These are phyloP conservation scores for Haplochromis vanheusdeni DNA, from an alignment of 2,113 vertebrate species.

Conservation along the genomic window DNA sequence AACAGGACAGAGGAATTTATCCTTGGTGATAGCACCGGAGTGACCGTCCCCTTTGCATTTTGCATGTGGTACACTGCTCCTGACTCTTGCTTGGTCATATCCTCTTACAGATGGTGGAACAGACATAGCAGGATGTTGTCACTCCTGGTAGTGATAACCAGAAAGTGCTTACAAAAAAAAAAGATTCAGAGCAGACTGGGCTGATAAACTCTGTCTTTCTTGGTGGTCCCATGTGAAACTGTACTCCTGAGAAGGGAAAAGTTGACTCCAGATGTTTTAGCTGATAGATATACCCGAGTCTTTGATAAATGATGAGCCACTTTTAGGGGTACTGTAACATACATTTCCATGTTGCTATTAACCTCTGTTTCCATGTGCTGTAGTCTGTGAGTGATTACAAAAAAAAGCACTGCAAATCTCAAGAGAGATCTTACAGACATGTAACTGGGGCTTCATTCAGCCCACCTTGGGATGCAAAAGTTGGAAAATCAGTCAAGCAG, in stretches of 20 bases:
- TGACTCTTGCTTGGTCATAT: not conserved
- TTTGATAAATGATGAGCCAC: not conserved
- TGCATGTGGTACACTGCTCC: not conserved
- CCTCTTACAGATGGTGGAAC: not conserved
- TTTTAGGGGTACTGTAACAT: not conserved
- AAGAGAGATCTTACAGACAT: constrained; percentile 10
- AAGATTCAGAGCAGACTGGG: not conserved
- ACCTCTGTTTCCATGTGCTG: not conserved
- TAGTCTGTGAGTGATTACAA: constrained; percentile 7
- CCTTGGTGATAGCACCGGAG: not conserved
- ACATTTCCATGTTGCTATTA: not conserved
- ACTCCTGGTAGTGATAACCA: not conserved
- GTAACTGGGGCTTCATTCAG: constrained; percentile 5
- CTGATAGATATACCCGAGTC: not conserved
- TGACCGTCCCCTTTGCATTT: not conserved
- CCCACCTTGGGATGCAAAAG: constrained; percentile 25
- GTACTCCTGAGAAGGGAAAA: not conserved
- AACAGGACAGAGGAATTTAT: not conserved
- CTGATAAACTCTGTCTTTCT: not conserved
- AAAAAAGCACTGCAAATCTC: constrained; percentile 3
- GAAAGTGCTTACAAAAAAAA: constrained; percentile 6
- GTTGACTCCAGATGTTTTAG: constrained; percentile 33
- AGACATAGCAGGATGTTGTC: not conserved
- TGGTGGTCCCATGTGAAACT: constrained; percentile 17
- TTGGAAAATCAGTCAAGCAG: constrained; percentile 46